Conservation (phyloP, 2,113 vertebrate genomes). For the Motacilla tschutschensis region DNA sequence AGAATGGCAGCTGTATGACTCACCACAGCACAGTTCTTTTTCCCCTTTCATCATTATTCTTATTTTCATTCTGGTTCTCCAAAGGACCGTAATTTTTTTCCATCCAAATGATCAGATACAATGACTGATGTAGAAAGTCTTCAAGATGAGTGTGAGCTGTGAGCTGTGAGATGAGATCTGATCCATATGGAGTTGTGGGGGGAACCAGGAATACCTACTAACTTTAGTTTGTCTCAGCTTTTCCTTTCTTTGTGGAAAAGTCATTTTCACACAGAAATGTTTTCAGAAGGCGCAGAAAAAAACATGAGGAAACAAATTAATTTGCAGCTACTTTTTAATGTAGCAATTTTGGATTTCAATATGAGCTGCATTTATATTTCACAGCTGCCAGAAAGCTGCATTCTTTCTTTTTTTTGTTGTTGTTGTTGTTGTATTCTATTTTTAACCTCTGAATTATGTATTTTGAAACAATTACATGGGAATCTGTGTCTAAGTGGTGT, state of each 20-base stretch:
- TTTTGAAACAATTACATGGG: background rate
- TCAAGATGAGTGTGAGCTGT: background rate
- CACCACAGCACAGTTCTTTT: background rate
- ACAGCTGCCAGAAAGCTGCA: background rate
- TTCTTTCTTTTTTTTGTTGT: background rate
- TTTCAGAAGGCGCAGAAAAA: background rate
- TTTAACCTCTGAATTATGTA: background rate
- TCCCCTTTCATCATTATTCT: background rate
- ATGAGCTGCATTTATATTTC: background rate
- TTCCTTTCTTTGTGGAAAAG: background rate
- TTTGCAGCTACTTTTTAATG: background rate
- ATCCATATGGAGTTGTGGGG: background rate
- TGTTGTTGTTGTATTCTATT: background rate
- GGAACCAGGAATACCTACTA: background rate
- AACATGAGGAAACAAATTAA: background rate
- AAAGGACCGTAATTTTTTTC: background rate
- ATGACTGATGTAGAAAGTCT: background rate
- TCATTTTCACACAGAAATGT: background rate
- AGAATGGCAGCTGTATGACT: background rate
- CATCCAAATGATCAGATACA: background rate
- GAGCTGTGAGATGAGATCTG: background rate
- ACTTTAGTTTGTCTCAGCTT: background rate
- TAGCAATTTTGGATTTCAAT: background rate
- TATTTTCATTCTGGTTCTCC: constrained; percentile 25
- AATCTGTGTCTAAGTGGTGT: background rate